phyloP scores from a whole-genome alignment of 1,140 invertebrate species.

The Drosophila asahinai region DNA sequence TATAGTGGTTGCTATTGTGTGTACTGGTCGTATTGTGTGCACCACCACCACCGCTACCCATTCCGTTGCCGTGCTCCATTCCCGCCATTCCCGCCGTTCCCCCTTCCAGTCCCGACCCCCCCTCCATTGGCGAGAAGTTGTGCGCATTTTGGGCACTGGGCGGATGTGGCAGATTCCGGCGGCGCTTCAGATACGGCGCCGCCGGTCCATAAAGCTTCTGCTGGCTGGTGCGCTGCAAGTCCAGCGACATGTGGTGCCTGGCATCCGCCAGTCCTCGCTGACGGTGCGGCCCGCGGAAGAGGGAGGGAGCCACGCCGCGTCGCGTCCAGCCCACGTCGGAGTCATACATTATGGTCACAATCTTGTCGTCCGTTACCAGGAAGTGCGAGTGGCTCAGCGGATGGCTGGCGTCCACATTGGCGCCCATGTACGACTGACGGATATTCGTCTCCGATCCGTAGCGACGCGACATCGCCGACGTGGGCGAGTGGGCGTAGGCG shows the following conservation, averaged over 20 bases:
- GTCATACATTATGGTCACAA: slow-evolving; percentile 85
- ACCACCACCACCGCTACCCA: slow-evolving; percentile 56
- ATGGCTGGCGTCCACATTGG: slow-evolving; percentile 73
- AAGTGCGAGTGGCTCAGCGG: slow-evolving; percentile 84
- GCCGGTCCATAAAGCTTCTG: slow-evolving; percentile 79
- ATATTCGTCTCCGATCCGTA: slow-evolving; percentile 84
- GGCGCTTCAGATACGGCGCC: slow-evolving; percentile 73
- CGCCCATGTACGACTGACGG: slow-evolving; percentile 83
- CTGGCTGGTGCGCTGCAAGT: slow-evolving; percentile 78
- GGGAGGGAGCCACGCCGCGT: slow-evolving; percentile 74
- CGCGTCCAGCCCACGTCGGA: slow-evolving; percentile 85
- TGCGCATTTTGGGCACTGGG: slow-evolving; percentile 83
- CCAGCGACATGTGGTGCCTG: slow-evolving; percentile 78
- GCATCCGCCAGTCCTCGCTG: slow-evolving; percentile 56
- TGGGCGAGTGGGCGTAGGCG: slow-evolving; percentile 37
- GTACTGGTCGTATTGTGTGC: slow-evolving; percentile 57
- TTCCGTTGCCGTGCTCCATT: slow-evolving; percentile 39
- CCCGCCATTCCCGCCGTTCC: slow-evolving; percentile 14
- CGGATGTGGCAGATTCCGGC: slow-evolving; percentile 80
- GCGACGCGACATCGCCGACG: slow-evolving; percentile 59
- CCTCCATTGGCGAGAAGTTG: slow-evolving; percentile 81
- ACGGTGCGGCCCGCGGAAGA: slow-evolving; percentile 67
- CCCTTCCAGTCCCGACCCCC: slow-evolving; percentile 18
- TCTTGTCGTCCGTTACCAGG: slow-evolving; percentile 85
- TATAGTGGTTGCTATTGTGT: slow-evolving; percentile 57